A percentile compares a stretch with the other conserved stretches of the same genome.
Conservation (phyloP, 2,113 vertebrate genomes). For the Aspiorhynchus laticeps region DNA sequence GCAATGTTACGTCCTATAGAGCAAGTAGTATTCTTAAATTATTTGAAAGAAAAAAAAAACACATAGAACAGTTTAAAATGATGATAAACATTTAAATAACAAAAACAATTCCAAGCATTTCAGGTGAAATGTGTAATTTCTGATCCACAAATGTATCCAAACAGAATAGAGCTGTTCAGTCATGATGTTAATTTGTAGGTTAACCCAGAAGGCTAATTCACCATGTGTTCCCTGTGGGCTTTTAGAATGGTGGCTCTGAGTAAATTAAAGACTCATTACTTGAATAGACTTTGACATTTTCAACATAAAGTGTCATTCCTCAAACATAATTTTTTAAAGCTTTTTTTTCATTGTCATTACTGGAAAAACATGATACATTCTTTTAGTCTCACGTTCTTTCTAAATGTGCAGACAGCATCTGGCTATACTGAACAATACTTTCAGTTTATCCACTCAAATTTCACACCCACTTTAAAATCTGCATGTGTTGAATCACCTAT, state of each 20-base stretch:
- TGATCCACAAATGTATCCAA: not conserved
- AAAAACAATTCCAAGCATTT: no score
- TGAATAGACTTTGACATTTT: not conserved
- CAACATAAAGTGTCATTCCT: not conserved
- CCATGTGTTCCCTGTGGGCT: not conserved
- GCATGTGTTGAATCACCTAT: not conserved
- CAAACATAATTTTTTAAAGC: not conserved
- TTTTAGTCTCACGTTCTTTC: conserved; percentile 20
- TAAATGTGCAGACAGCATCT: conserved; percentile 16
- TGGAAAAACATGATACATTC: not conserved
- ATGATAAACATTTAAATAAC: no score
- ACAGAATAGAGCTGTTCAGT: not conserved
- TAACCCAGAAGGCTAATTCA: not conserved
- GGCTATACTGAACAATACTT: not conserved
- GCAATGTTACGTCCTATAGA: not conserved
- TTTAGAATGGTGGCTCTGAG: not conserved
- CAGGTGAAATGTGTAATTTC: not conserved
- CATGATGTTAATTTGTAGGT: not conserved
- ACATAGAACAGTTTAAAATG: not conserved
- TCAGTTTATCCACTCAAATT: conserved; percentile 1
- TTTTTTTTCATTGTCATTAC: not conserved
- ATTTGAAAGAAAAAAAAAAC: not conserved
- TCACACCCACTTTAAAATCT: conserved; percentile 19
- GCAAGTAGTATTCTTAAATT: not conserved
- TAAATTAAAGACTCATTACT: not conserved